Evolutionary conservation across 2,797 vertebrate genomes (phyloP), one percentile per base, ranked within the genome.

Genomic region (Morus bassanus): DNA sequence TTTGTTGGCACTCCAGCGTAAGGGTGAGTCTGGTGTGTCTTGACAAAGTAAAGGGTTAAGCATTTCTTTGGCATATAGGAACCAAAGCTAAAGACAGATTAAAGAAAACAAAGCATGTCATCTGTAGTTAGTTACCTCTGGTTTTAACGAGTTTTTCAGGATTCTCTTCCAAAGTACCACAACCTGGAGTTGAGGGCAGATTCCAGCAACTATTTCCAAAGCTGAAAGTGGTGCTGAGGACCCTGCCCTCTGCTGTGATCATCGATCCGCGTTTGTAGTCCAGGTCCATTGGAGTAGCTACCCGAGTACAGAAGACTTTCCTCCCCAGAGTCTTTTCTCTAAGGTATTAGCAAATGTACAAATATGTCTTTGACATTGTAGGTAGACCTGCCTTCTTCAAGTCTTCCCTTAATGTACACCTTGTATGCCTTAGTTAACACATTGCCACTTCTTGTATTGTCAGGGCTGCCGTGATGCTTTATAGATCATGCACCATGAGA

Each of bases 261-360:
- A 48, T 48, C 74, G 37, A 0, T 31, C 31, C 0, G 0, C 50
- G 50, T 27, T 76, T 68, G 41, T 43, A 60, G 11, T 73, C 21
- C 51, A 37, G 10, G 17, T 65, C 65, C 12, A 6, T 3, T 77
- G 41, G 11, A 57, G 30, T 9, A 56, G 31, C 23, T n/a, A 35
- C 31, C 15, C 16, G 28, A 67, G 7, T 35, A 56, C 14, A 39
- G 46, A 54, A 39, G 35, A 37, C 63, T 79, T 85, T 93, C 45
- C 31, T 88, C 41, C 75, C 18, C 17, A 27, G 28, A 46, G 21
- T 51, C 11, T 83, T 73, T 90, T 50, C 67, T 91, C 72, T 85
- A 63, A 73, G 50, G 22, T 51, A 31, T 2, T 30, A 82, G 50
- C 21, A 79, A 76, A 79, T 19, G 31, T 68, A 56, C 6, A 56